phyloP scores from a whole-genome alignment of 2,888 invertebrate species.

The Gisinianus flammeolus region DNA sequence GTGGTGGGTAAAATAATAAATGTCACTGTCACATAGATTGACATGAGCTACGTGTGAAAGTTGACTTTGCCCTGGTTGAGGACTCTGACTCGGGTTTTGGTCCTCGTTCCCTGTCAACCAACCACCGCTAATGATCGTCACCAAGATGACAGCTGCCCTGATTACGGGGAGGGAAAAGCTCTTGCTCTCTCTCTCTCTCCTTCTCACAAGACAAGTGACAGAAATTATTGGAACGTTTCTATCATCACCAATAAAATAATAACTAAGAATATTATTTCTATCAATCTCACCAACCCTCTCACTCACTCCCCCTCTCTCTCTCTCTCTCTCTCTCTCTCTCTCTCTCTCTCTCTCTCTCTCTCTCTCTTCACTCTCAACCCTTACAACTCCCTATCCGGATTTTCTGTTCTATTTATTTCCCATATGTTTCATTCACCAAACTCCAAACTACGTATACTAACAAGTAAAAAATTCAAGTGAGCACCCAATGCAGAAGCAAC shows the following conservation, averaged over 20 bases:
- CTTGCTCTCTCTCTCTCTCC: too few relatives aligned
- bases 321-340: not conserved
- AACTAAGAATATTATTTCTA: constrained; percentile 34
- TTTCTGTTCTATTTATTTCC: not conserved
- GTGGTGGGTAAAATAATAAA: constrained; percentile 47
- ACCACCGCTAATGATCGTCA: constrained; percentile 58
- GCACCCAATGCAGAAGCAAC: too few relatives aligned
- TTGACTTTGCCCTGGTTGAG: constrained; percentile 38
- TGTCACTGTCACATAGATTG: constrained; percentile 47
- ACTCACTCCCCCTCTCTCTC: too few relatives aligned
- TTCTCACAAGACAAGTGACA: constrained; percentile 51
- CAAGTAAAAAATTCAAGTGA: not conserved
- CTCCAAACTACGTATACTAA: not conserved
- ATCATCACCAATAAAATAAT: constrained; percentile 47
- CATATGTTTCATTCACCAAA: not conserved
- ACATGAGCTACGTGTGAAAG: constrained; percentile 58
- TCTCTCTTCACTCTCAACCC: not conserved
- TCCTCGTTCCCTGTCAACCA: constrained; percentile 40
- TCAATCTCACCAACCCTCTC: not conserved
- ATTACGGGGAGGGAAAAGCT: constrained; percentile 20
- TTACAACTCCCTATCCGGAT: not conserved
- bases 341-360: not conserved
- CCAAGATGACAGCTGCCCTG: constrained; percentile 53
- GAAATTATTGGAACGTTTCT: constrained; percentile 54
- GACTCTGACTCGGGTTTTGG: not conserved